Percentiles rank a stretch among this genome's conserved stretches.
These are phyloP conservation scores for Zaprionus gabonicus DNA, from an alignment of 1,140 invertebrate species.

Conservation along the genomic window DNA sequence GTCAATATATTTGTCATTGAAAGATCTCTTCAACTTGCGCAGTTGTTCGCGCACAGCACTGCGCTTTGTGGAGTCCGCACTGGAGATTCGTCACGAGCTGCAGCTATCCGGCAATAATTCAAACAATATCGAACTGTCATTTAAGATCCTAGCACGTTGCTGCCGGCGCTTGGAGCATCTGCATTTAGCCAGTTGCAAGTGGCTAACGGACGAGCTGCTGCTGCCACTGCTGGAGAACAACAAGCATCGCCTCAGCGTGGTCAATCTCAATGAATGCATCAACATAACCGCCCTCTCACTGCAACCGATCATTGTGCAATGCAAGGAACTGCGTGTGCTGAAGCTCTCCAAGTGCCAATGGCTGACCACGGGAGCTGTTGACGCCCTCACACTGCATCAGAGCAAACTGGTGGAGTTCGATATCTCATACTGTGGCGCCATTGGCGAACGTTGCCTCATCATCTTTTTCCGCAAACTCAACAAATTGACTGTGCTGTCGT, in stretches of 20 bases:
- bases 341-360: conserved; percentile 86
- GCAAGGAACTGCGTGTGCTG: conserved; percentile 85
- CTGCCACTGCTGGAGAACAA: conserved; percentile 85
- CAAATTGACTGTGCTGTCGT: conserved; percentile 85
- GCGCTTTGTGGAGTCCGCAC: conserved; percentile 58
- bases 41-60: conserved; percentile 85
- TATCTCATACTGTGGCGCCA: conserved; percentile 85
- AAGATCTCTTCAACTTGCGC: conserved; percentile 86
- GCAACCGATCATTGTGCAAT: conserved; percentile 86
- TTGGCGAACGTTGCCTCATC: conserved; percentile 86
- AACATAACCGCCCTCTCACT: conserved; percentile 86
- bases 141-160: conserved; percentile 84
- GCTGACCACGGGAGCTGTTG: conserved; percentile 86
- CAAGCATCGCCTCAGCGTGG: conserved; percentile 79
- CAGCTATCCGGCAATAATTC: conserved; percentile 72
- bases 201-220: conserved; percentile 85
- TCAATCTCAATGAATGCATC: conserved; percentile 86
- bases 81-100: conserved; percentile 62
- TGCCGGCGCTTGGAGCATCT: conserved; percentile 85
- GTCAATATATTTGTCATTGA: conserved; percentile 84
- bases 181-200: conserved; percentile 85
- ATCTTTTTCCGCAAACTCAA: conserved; percentile 86
- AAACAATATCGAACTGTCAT: conserved; percentile 64
- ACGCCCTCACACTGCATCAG: conserved; percentile 86
- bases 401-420: conserved; percentile 86